Evolutionary conservation across 2,888 invertebrate species (phyloP).

Genomic region (Sesia bembeciformis): DNA sequence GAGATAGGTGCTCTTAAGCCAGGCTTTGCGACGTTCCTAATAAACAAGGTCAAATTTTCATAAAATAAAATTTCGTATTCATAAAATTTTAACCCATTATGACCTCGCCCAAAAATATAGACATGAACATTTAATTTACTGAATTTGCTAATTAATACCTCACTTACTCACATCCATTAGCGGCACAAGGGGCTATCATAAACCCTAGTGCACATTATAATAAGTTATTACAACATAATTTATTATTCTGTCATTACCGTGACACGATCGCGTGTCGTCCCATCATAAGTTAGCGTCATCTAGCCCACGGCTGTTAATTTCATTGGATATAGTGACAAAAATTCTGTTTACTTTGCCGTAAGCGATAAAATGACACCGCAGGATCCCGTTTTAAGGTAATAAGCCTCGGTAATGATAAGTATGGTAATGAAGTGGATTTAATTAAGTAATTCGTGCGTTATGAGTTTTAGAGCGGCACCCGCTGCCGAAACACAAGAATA

Average conservation of each 20-base stretch:
- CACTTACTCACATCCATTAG: constrained; percentile 43
- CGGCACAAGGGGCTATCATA: constrained; percentile 34
- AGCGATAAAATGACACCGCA: constrained; percentile 45
- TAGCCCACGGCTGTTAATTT: constrained; percentile 53
- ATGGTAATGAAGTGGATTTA: constrained; percentile 47
- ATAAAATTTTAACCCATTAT: not conserved
- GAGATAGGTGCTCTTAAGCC: no score
- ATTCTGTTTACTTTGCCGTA: constrained; percentile 61
- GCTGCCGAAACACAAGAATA: constrained; percentile 25
- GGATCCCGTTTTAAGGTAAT: constrained; percentile 30
- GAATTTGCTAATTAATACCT: constrained; percentile 55
- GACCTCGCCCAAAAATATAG: not conserved
- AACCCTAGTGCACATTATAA: constrained; percentile 59
- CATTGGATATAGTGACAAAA: constrained; percentile 71
- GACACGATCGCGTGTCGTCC: constrained; percentile 58
- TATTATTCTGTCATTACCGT: constrained; percentile 71
- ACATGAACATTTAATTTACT: constrained; percentile 37
- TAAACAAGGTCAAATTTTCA: no score
- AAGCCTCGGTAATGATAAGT: constrained; percentile 36
- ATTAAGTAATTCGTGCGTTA: constrained; percentile 44
- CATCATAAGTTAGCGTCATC: constrained; percentile 63
- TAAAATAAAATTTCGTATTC: no score
- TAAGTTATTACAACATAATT: constrained; percentile 72
- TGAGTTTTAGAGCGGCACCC: constrained; percentile 45
- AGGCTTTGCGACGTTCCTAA: no score